Percentiles rank a stretch among this genome's conserved stretches.
phyloP scores from a whole-genome alignment of 30 jellyfish, hydroid and myxozoan genomes.

The Rhopilema esculentum region DNA sequence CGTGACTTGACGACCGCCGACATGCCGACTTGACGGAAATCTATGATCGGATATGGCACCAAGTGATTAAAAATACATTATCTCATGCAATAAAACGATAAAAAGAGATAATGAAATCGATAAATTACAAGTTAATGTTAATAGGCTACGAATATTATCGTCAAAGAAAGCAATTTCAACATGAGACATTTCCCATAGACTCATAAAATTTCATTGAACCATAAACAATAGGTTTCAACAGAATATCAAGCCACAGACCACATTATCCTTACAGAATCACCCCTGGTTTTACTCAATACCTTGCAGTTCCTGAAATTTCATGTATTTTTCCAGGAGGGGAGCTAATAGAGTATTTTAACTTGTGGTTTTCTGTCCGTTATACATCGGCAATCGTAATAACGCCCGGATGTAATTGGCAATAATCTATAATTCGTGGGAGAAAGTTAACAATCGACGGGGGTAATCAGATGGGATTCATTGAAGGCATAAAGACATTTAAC shows the following conservation, averaged over 20 bases:
- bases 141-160: neutral
- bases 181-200: neutral
- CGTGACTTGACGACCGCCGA: neutral
- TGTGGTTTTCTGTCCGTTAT: neutral
- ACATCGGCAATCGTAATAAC: neutral
- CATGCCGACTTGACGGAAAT: neutral
- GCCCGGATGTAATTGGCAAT: neutral
- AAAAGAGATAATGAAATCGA: neutral
- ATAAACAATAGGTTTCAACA: neutral
- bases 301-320: neutral
- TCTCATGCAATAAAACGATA: neutral
- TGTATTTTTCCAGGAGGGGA: neutral
- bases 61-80: neutral
- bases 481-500: neutral
- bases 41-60: neutral
- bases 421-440: neutral
- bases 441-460: neutral
- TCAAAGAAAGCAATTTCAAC: neutral
- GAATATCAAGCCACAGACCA: neutral
- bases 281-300: neutral
- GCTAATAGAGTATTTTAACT: neutral
- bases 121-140: neutral
- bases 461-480: neutral
- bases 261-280: neutral
- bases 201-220: neutral